phyloP scores from a whole-genome alignment of 2,888 invertebrate species.

The Pedicia rivosa region DNA sequence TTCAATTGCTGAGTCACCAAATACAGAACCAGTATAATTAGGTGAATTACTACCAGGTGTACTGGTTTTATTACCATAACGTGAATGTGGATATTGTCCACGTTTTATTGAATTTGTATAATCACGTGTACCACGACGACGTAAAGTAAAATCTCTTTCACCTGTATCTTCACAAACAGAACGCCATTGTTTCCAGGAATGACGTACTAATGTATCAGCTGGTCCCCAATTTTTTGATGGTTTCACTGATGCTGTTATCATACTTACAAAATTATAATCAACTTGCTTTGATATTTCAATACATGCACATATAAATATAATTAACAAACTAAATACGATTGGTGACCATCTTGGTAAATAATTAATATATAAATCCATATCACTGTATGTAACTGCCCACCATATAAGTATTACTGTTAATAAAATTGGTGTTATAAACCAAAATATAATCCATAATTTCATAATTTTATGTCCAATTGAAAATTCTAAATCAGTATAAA shows the following conservation, averaged over 20 bases:
- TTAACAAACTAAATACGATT: constrained; percentile 23
- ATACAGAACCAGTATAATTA: constrained; percentile 31
- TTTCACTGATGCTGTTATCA: constrained; percentile 31
- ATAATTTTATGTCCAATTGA: constrained; percentile 30
- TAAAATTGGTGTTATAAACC: constrained; percentile 28
- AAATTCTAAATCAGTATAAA: constrained; percentile 30
- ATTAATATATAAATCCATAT: constrained; percentile 20
- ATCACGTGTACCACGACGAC: constrained; percentile 29
- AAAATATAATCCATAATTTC: constrained; percentile 26
- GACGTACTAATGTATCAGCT: constrained; percentile 29
- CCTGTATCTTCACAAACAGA: constrained; percentile 31
- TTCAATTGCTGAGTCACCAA: constrained; percentile 31
- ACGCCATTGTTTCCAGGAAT: constrained; percentile 32
- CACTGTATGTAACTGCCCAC: constrained; percentile 29
- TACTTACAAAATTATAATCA: constrained; percentile 31
- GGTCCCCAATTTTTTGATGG: constrained; percentile 33
- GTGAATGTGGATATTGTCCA: constrained; percentile 23
- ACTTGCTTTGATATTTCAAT: constrained; percentile 30
- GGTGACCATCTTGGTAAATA: constrained; percentile 30
- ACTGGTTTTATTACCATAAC: constrained; percentile 19
- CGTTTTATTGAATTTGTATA: constrained; percentile 31
- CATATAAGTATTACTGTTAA: constrained; percentile 27
- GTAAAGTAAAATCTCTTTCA: constrained; percentile 27
- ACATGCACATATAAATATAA: constrained; percentile 24
- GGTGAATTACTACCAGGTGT: constrained; percentile 30